Percentiles rank a stretch among this genome's conserved stretches.
Evolutionary conservation across 2,113 vertebrate genomes (phyloP).

Genomic region (Lathamus discolor): DNA sequence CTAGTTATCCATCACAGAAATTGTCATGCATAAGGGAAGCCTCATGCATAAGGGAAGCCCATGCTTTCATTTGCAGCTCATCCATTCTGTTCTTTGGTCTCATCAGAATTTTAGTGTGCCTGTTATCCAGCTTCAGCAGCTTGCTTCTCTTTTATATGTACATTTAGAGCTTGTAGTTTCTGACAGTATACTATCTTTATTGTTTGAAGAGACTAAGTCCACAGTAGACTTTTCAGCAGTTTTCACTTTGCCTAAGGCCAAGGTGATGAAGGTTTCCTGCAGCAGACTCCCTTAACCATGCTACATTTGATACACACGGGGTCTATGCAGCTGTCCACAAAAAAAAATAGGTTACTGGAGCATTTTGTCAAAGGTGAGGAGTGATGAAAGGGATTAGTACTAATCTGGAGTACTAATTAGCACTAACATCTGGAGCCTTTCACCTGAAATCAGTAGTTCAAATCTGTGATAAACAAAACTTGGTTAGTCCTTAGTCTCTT

Average conservation of each 20-base stretch:
- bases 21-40: background rate
- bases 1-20: background rate
- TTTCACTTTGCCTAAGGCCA: background rate
- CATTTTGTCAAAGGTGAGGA: background rate
- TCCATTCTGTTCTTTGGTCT: background rate
- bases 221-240: background rate
- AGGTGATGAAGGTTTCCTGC: background rate
- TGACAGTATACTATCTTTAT: background rate
- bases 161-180: background rate
- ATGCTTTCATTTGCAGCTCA: background rate
- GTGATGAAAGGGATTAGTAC: background rate
- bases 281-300: background rate
- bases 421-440: background rate
- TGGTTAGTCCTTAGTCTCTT: background rate
- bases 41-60: background rate
- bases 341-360: background rate
- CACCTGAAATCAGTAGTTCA: background rate
- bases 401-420: background rate
- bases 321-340: background rate
- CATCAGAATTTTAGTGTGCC: background rate
- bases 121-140: background rate
- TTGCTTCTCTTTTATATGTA: background rate
- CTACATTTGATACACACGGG: background rate
- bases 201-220: background rate
- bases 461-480: background rate